Percentiles rank a stretch among this genome's conserved stretches.
Evolutionary conservation across 2,888 invertebrate genomes (phyloP).

Genomic region (Muschampia plurimacula): DNA sequence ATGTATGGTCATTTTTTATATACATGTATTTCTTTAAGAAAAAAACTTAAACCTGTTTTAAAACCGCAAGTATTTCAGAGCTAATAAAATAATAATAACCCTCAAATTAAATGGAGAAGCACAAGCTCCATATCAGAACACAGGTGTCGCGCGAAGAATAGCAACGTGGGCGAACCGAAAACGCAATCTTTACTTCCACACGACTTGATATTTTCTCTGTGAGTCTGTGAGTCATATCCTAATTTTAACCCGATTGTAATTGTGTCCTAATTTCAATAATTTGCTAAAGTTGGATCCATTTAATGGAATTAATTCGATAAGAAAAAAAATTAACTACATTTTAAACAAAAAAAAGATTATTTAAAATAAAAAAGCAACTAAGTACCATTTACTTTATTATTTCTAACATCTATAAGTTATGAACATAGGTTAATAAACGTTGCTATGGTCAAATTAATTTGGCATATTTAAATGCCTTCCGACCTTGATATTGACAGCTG

Average conservation of each 20-base stretch:
- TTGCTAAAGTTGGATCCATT: slow-evolving; percentile 36
- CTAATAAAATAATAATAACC: not conserved
- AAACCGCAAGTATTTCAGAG: not conserved
- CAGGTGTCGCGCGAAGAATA: slow-evolving; percentile 51
- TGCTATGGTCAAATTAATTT: slow-evolving; percentile 34
- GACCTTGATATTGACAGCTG: slow-evolving; percentile 72
- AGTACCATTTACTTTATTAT: no score
- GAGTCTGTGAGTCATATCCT: slow-evolving; percentile 75
- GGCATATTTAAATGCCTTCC: slow-evolving; percentile 40
- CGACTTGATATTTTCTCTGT: slow-evolving; percentile 71
- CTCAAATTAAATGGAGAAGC: slow-evolving; percentile 19
- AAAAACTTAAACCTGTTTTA: not conserved
- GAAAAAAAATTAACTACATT: not conserved
- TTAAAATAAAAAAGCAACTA: no score
- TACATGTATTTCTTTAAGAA: no score
- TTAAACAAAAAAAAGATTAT: no score
- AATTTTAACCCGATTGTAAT: slow-evolving; percentile 72
- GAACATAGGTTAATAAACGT: not conserved
- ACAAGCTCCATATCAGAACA: slow-evolving; percentile 49
- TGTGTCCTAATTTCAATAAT: slow-evolving; percentile 66
- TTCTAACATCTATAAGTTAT: not conserved
- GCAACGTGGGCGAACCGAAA: slow-evolving; percentile 66
- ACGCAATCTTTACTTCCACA: slow-evolving; percentile 71
- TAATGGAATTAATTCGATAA: not conserved
- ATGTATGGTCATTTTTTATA: no score